A percentile compares a stretch with the other conserved stretches of the same genome.
These are phyloP conservation scores for Planiliza haematocheilus DNA, from an alignment of 2,113 vertebrate genomes.

Conservation along the genomic window DNA sequence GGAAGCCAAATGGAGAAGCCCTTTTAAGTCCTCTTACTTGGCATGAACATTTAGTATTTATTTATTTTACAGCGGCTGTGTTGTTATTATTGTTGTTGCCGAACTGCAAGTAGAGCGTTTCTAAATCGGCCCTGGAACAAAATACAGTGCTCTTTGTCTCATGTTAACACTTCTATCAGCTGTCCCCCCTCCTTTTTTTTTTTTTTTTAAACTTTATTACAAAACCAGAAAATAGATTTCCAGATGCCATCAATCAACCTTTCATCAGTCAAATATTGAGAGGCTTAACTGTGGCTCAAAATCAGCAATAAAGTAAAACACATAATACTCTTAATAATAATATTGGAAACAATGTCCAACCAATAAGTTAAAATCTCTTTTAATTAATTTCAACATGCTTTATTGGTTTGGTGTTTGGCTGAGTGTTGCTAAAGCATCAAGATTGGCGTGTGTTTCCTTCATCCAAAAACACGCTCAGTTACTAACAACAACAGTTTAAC, in stretches of 20 bases:
- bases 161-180: not conserved
- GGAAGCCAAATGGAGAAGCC: slow-evolving; percentile 37
- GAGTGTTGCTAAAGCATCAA: slow-evolving; percentile 22
- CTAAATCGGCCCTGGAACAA: slow-evolving; percentile 3
- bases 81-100: slow-evolving; percentile 21
- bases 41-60: slow-evolving; percentile 14
- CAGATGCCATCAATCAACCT: slow-evolving; percentile 1
- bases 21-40: slow-evolving; percentile 4
- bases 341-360: slow-evolving; percentile 11
- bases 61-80: slow-evolving; percentile 17
- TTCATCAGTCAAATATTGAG: slow-evolving; percentile 5
- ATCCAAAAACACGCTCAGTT: not conserved
- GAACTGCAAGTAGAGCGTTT: not conserved
- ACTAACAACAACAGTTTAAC: not conserved
- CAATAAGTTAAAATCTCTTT: slow-evolving; percentile 15
- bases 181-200: not conserved
- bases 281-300: slow-evolving; percentile 6
- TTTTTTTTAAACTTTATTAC: slow-evolving; percentile 18
- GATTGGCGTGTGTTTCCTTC: slow-evolving; percentile 8
- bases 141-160: slow-evolving; percentile 33
- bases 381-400: slow-evolving; percentile 28
- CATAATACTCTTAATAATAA: not conserved
- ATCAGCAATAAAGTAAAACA: slow-evolving; percentile 9
- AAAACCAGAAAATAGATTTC: slow-evolving; percentile 7
- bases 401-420: slow-evolving; percentile 31